Conservation (phyloP, 2,113 vertebrate genomes). For the Psilopsiagon aymara region DNA sequence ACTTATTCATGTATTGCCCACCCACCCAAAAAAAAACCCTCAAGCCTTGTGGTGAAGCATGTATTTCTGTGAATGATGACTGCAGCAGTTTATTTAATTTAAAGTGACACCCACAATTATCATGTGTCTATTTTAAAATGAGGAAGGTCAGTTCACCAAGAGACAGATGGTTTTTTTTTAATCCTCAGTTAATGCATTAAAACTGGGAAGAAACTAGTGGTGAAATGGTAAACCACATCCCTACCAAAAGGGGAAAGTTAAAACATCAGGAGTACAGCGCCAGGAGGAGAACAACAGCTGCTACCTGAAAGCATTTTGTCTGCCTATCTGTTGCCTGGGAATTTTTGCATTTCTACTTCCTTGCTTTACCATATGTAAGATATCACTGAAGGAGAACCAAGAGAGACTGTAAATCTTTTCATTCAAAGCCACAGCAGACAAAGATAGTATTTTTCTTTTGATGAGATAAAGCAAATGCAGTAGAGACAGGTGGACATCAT, state of each 20-base stretch:
- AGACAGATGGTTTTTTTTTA: background rate
- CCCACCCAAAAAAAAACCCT: background rate
- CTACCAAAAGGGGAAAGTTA: background rate
- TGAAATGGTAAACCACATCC: background rate
- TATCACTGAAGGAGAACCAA: background rate
- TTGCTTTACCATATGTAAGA: background rate
- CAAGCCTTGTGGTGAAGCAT: background rate
- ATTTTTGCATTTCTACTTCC: background rate
- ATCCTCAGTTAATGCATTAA: background rate
- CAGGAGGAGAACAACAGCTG: background rate
- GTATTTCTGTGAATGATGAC: background rate
- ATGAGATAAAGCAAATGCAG: background rate
- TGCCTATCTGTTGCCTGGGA: background rate
- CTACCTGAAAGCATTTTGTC: background rate
- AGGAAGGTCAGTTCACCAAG: background rate
- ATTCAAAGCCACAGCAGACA: background rate
- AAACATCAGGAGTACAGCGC: background rate
- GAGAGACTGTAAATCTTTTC: background rate
- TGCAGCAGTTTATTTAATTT: background rate
- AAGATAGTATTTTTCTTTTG: background rate
- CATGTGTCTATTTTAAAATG: background rate
- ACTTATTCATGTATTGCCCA: background rate
- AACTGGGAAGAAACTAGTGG: background rate
- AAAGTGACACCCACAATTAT: background rate
- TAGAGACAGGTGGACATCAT: background rate